A percentile compares a stretch with the other conserved stretches of the same genome.
phyloP scores from a whole-genome alignment of 2,888 invertebrate genomes.

The Axea sp. region DNA sequence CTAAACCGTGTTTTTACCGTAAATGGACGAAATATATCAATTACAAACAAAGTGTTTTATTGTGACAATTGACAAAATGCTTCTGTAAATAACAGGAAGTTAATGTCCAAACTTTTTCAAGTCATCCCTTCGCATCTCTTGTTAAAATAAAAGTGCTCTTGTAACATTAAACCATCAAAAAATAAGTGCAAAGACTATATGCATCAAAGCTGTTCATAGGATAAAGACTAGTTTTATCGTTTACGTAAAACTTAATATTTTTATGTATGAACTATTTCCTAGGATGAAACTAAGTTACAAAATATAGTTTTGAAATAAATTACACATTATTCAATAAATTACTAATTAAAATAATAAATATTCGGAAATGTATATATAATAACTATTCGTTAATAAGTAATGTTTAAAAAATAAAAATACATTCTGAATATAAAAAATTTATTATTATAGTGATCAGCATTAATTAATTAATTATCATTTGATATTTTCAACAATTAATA shows the following conservation, averaged over 20 bases:
- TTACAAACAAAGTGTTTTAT: slow-evolving; percentile 42
- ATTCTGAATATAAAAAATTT: no score
- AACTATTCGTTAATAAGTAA: no score
- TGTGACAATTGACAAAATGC: slow-evolving; percentile 46
- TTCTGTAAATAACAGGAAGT: slow-evolving; percentile 21
- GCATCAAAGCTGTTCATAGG: slow-evolving; percentile 1
- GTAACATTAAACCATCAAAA: slow-evolving; percentile 38
- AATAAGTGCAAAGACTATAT: slow-evolving; percentile 34
- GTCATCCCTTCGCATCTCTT: slow-evolving; percentile 2
- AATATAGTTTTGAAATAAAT: no score
- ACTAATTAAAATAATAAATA: no score
- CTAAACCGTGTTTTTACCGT: background rate
- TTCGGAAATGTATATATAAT: no score
- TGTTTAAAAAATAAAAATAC: no score
- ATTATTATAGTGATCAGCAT: no score
- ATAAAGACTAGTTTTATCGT: slow-evolving; percentile 19
- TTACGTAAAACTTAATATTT: background rate
- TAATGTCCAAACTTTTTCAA: slow-evolving; percentile 31
- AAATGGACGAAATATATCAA: slow-evolving; percentile 24
- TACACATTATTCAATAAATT: no score
- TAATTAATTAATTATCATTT: no score
- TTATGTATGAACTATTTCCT: background rate
- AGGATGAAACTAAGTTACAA: no score
- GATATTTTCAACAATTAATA: no score
- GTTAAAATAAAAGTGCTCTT: slow-evolving; percentile 12